Evolutionary conservation across 92 coral and sea anemone species (phyloP).

Genomic region (Zoanthus sansibaricus): DNA sequence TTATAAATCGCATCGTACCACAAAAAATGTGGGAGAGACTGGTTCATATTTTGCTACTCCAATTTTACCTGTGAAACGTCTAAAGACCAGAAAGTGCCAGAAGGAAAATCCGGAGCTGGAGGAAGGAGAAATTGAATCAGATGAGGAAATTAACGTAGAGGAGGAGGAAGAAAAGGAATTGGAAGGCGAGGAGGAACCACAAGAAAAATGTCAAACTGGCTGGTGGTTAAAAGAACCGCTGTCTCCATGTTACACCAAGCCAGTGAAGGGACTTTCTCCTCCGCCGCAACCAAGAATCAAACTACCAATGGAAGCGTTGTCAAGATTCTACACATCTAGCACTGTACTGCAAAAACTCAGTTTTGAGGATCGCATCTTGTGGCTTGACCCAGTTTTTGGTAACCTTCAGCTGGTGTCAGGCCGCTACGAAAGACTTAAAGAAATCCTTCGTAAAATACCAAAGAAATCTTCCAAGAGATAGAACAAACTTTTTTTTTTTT

Average conservation of each 20-base stretch:
- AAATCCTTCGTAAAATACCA: slow-evolving; percentile 73
- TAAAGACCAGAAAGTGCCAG: slow-evolving; percentile 63
- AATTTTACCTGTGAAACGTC: slow-evolving; percentile 24
- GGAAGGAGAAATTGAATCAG: slow-evolving; percentile 63
- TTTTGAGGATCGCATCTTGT: slow-evolving; percentile 91
- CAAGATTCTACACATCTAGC: slow-evolving; percentile 89
- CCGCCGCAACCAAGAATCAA: slow-evolving; percentile 88
- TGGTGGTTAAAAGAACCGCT: slow-evolving; percentile 96
- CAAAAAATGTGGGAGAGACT: not conserved
- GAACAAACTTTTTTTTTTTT: not conserved
- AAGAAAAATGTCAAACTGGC: slow-evolving; percentile 46
- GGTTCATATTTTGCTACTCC: slow-evolving; percentile 29
- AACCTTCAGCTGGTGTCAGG: slow-evolving; percentile 94
- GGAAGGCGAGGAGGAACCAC: slow-evolving; percentile 47
- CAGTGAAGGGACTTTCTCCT: slow-evolving; percentile 63
- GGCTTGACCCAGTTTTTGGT: slow-evolving; percentile 98
- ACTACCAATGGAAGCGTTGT: slow-evolving; percentile 88
- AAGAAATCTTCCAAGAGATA: slow-evolving; percentile 32
- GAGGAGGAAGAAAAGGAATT: slow-evolving; percentile 40
- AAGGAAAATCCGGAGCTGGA: slow-evolving; percentile 55
- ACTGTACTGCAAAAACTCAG: slow-evolving; percentile 82
- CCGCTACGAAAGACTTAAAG: slow-evolving; percentile 86
- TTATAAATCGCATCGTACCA: not conserved
- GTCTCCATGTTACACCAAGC: slow-evolving; percentile 37
- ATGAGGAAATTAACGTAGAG: slow-evolving; percentile 24